phyloP scores from a whole-genome alignment of 2,797 vertebrate genomes.

The Dicrostonyx torquatus region DNA sequence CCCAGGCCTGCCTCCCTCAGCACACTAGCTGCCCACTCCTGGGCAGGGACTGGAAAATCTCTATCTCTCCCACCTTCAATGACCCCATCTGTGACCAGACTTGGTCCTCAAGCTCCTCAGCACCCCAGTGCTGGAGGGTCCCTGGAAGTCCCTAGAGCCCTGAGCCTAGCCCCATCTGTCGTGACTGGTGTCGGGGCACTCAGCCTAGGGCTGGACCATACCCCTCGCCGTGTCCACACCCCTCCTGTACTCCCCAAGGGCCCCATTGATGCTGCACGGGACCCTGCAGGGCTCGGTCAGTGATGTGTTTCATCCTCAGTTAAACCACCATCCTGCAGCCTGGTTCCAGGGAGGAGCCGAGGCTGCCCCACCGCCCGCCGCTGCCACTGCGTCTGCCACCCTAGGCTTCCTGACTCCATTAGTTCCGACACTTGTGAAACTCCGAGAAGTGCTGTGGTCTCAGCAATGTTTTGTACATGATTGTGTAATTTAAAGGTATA shows the following conservation, averaged over 20 bases:
- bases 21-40: not conserved
- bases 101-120: not conserved
- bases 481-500: constrained; percentile 89
- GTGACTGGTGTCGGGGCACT: constrained; percentile 42
- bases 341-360: not conserved
- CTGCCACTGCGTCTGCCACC: not conserved
- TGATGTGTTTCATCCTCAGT: constrained; percentile 73
- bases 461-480: constrained; percentile 88
- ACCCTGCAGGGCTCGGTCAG: constrained; percentile 72
- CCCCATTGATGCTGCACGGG: constrained; percentile 44
- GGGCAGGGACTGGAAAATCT: constrained; percentile 23
- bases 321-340: constrained; percentile 69
- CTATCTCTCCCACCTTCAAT: not conserved
- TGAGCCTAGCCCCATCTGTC: not conserved
- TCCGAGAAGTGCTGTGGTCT: constrained; percentile 84
- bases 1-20: constrained; percentile 5
- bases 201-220: not conserved
- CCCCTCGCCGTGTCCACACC: not conserved
- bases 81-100: not conserved
- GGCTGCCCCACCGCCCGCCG: not conserved
- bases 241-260: not conserved
- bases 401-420: constrained; percentile 77
- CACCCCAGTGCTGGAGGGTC: not conserved
- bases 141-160: not conserved
- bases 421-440: constrained; percentile 78